phyloP scores from a whole-genome alignment of 2,888 invertebrate genomes.

The Hydraecia micacea region DNA sequence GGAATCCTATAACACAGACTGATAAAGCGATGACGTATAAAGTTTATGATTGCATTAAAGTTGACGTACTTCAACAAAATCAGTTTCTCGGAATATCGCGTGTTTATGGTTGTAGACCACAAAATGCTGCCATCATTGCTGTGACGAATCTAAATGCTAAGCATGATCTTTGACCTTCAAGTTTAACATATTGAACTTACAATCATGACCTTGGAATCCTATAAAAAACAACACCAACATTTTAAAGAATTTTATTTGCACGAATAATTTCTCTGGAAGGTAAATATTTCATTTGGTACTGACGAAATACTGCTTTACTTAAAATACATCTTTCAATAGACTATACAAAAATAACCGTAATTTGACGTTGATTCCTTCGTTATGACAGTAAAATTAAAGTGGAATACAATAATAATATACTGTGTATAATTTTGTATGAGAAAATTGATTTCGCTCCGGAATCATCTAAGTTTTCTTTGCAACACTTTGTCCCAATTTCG shows the following conservation, averaged over 20 bases:
- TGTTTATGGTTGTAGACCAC: constrained; percentile 58
- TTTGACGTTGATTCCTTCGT: constrained; percentile 67
- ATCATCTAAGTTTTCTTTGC: constrained; percentile 90
- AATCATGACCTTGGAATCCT: not conserved
- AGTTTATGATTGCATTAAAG: constrained; percentile 42
- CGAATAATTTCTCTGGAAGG: constrained; percentile 68
- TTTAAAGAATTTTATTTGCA: constrained; percentile 72
- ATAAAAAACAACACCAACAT: constrained; percentile 36
- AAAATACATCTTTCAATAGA: constrained; percentile 84
- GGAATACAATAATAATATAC: constrained; percentile 75
- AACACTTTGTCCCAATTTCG: constrained; percentile 93
- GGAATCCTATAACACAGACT: constrained; percentile 10
- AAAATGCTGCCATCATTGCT: constrained; percentile 54
- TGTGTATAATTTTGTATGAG: constrained; percentile 70
- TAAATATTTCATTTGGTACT: constrained; percentile 72
- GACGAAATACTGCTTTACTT: constrained; percentile 71
- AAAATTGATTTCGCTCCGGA: constrained; percentile 77
- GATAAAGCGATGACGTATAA: constrained; percentile 41
- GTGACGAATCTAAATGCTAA: constrained; percentile 64
- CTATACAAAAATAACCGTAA: constrained; percentile 86
- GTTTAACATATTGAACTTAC: not conserved
- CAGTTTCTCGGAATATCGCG: constrained; percentile 64
- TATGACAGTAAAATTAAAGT: constrained; percentile 78
- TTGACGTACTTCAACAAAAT: constrained; percentile 52
- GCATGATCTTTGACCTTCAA: constrained; percentile 64